Evolutionary conservation across 1,140 invertebrate genomes (phyloP).

Genomic region (Drosophila baimaii): DNA sequence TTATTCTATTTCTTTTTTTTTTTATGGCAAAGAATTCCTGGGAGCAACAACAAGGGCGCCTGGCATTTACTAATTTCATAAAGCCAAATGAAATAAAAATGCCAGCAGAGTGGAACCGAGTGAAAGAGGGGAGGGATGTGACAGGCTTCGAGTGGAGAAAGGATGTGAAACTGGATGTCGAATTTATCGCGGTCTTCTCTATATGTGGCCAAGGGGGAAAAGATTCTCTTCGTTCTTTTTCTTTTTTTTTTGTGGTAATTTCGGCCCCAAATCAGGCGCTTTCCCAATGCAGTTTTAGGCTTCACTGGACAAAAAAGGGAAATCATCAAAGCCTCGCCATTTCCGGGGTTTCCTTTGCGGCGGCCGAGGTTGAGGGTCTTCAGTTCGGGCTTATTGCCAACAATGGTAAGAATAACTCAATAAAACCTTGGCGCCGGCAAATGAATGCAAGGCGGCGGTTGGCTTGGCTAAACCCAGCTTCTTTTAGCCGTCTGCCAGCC

Average conservation of each 20-base stretch:
- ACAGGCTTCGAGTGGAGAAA: constrained; percentile 13
- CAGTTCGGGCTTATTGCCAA: constrained; percentile 28
- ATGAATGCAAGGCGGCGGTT: constrained; percentile 44
- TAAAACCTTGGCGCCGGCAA: constrained; percentile 50
- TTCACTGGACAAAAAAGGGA: constrained; percentile 34
- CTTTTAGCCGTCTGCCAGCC: constrained; percentile 2
- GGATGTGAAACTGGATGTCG: constrained; percentile 22
- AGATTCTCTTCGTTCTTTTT: neutral
- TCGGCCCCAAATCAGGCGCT: constrained; percentile 19
- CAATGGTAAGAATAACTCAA: constrained; percentile 62
- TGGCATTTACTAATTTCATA: constrained; percentile 76
- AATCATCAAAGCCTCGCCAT: constrained; percentile 52
- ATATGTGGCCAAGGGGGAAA: constrained; percentile 7
- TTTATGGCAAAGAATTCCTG: constrained; percentile 44
- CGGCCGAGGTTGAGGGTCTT: constrained; percentile 2
- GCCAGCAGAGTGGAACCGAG: constrained; percentile 20
- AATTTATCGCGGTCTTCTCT: constrained; percentile 62
- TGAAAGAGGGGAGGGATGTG: constrained; percentile 4
- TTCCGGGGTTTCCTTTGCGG: constrained; percentile 34
- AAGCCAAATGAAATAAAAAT: constrained; percentile 77
- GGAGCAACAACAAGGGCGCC: constrained; percentile 43
- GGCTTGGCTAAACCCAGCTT: constrained; percentile 14
- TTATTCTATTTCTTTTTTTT: constrained; percentile 21
- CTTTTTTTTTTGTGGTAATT: constrained; percentile 11
- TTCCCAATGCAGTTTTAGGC: constrained; percentile 57